A percentile compares a stretch with the other conserved stretches of the same genome.
These are phyloP conservation scores for Mallotus villosus DNA, from an alignment of 2,797 vertebrate genomes.

Conservation along the genomic window DNA sequence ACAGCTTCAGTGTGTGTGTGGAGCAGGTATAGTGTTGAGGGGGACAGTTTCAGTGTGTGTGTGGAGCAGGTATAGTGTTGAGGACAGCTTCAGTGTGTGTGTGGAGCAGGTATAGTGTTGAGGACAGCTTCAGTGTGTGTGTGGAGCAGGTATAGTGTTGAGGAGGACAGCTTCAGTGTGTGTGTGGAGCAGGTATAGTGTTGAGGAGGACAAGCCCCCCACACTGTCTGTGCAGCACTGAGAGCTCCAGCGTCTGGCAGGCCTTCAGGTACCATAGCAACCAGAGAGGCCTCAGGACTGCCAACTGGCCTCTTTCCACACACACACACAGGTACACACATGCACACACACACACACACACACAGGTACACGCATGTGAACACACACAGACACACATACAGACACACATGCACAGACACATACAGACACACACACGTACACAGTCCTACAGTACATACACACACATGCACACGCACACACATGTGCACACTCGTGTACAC, in stretches of 20 bases:
- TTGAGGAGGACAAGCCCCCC: no score
- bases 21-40: no score
- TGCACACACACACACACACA: background rate
- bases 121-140: no score
- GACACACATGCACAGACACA: background rate
- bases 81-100: no score
- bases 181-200: background rate
- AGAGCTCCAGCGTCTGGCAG: slow-evolving; percentile 3
- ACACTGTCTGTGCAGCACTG: slow-evolving; percentile 6
- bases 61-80: no score
- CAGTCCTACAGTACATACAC: background rate
- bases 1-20: no score
- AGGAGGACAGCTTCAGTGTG: background rate
- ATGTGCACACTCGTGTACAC: background rate
- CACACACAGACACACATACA: background rate
- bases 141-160: no score
- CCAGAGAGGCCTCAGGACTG: slow-evolving; percentile 1
- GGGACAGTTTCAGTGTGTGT: no score
- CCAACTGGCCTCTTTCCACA: background rate
- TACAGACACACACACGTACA: background rate
- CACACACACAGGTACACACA: background rate
- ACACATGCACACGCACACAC: slow-evolving; percentile 14
- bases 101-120: no score
- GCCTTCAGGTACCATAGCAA: background rate
- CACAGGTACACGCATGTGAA: no score